These are phyloP conservation scores for Stenotaenia linearis DNA, from an alignment of 2,888 invertebrate genomes.

Conservation along the genomic window DNA sequence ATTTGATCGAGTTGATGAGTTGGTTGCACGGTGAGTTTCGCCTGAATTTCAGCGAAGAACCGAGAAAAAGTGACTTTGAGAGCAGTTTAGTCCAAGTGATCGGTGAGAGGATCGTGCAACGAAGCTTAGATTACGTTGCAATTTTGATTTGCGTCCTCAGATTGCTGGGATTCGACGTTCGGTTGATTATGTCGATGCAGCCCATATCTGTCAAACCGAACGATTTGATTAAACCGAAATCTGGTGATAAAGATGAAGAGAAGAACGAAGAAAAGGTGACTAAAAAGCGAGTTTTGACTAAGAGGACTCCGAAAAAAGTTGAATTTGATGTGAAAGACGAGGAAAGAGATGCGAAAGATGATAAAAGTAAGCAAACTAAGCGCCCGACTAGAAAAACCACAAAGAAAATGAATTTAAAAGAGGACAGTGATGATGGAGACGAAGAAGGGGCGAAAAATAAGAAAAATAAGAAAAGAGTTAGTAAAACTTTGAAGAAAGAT, in stretches of 20 bases:
- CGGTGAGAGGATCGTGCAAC: background rate
- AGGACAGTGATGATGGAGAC: constrained; percentile 10
- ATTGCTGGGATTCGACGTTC: constrained; percentile 71
- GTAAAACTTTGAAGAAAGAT: constrained; percentile 37
- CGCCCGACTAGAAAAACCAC: no score
- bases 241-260: constrained; percentile 5
- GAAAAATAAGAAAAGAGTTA: constrained; percentile 31
- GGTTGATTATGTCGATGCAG: constrained; percentile 73
- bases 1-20: background rate
- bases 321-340: background rate
- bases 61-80: background rate
- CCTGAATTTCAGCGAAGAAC: background rate
- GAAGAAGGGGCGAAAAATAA: constrained; percentile 33
- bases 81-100: background rate
- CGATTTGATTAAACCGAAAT: constrained; percentile 42
- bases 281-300: background rate
- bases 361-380: constrained; percentile 12
- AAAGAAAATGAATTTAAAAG: constrained; percentile 30
- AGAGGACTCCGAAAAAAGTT: background rate
- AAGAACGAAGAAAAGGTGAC: background rate
- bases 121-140: background rate
- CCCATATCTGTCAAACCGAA: constrained; percentile 67
- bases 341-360: constrained; percentile 28
- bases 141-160: constrained; percentile 46
- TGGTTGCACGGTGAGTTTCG: background rate